Base-by-base conservation (phyloP, 2,113 vertebrate genomes). In the Acanthisitta chloris region DNA sequence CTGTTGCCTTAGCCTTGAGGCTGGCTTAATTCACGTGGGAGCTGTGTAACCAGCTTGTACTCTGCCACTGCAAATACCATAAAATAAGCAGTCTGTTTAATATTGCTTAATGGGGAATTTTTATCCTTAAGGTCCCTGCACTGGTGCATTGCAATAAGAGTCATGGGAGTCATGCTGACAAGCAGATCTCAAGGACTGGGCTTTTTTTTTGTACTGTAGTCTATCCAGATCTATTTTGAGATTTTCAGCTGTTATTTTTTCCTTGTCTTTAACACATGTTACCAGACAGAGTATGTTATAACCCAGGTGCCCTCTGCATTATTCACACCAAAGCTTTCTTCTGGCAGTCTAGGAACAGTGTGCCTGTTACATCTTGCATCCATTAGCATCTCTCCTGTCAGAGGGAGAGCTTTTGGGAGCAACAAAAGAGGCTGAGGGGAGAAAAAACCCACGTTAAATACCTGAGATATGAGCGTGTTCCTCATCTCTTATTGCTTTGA, bases 311-410 rank as follows among this genome's bases (percentile, higher is more conserved):
- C 66, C 58, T 91, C 57, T 69, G 82, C 61, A 36, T 94, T 93
- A 93, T 91, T 94, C 45, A 59, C 57, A 55, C 38, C 19, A 38
- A 91, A 84, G 33, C 76, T 96, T 95, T 93, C 70, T 93, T 52
- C 58, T 82, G 73, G 38, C 29, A 7, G 34, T 48, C 85, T 93
- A 78, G 52, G 90, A 95, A 85, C 38, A 17, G 9, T 45, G 58
- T 25, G 8, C 64, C 73, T 92, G 59, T 46, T 88, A 42, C 3
- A 17, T 61, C 62, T 92, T 81, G 33, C 38, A 86, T 86, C 17
- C 36, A 34, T 89, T 95, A 66, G 28, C 7, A 38, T 87, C 96
- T 95, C 86, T 97, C 92, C 88, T 92, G 77, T 70, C 48, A 76
- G 92, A 94, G 76, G 49, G 85, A 95, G 82, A 96, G 49, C 78